Evolutionary conservation across 2,113 vertebrate genomes (phyloP), one percentile per base, ranked within the genome.

Genomic region (Antigone vipio): DNA sequence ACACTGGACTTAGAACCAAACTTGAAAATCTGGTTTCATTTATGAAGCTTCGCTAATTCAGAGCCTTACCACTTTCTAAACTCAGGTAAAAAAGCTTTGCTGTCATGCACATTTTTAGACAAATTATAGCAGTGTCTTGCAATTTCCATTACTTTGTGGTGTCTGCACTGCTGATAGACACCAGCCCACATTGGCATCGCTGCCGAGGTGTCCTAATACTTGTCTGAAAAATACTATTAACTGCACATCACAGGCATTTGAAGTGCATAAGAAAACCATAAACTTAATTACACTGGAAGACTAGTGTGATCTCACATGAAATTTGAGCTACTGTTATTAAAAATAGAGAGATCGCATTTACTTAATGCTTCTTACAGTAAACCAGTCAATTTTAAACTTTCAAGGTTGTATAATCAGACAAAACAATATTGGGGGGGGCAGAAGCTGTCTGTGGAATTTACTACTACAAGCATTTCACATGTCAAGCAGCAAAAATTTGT

Each of bases 301-400:
- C 93, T 96, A 95, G 86, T 91, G 77, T 98, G 96, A 98, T 97
- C 95, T 96, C 95, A 97, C 75, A 91, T 96, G 96, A 98, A 98
- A 98, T 97, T 92, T 96, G 93, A 98, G 95, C 79, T 97, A 95
- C 83, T 85, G 38, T 96, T 97, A 98, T 97, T 98, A 97, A 98
- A 98, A 98, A 97, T 26, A 97, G 92, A 97, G 97, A 97, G 91
- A 97, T 20, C 92, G 53, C 87, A 96, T 96, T 97, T 97, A 96
- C 84, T 98, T 97, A 98, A 97, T 97, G 73, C 60, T 97, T 98
- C 93, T 97, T 97, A 97, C 60, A 77, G 86, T 96, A 97, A 98
- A 98, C 63, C 84, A 96, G 90, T 74, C 72, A 90, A 91, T 95
- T 97, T 97, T 90, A 96, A 97, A 98, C 79, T 97, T 97, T 94